Conservation (phyloP, 2,888 invertebrate species). For the Chelonus formosanus region DNA sequence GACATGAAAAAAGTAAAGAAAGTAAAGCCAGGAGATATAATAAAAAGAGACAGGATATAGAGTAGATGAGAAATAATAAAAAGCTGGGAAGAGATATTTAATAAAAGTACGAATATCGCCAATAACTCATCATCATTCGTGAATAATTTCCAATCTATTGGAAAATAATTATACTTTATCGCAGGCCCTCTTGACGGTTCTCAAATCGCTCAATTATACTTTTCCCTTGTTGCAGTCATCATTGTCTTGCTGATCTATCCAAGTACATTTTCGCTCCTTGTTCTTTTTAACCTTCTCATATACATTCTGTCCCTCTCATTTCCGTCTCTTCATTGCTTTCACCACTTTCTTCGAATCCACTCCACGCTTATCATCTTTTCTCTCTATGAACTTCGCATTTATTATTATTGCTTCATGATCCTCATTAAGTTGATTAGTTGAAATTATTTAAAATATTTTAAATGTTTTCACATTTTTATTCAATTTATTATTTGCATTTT, state of each 20-base stretch:
- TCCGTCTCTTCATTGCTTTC: slow-evolving; percentile 29
- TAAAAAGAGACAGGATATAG: slow-evolving; percentile 31
- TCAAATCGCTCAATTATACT: slow-evolving; percentile 63
- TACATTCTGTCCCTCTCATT: slow-evolving; percentile 31
- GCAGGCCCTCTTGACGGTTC: slow-evolving; percentile 50
- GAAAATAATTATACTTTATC: slow-evolving; percentile 65
- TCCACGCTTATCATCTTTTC: slow-evolving; percentile 32
- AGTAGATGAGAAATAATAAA: slow-evolving; percentile 22
- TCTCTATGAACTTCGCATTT: no score
- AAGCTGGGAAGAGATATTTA: slow-evolving; percentile 51
- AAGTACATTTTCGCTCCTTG: neutral
- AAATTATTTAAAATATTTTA: no score
- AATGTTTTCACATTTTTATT: no score
- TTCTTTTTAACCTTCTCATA: slow-evolving; percentile 8
- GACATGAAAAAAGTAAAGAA: slow-evolving; percentile 25
- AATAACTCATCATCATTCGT: slow-evolving; percentile 60
- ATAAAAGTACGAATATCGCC: slow-evolving; percentile 65
- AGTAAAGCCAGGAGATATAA: slow-evolving; percentile 13
- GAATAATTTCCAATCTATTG: slow-evolving; percentile 65
- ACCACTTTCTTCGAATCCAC: slow-evolving; percentile 11
- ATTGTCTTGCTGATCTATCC: slow-evolving; percentile 34
- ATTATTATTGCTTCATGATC: no score
- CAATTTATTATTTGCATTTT: no score
- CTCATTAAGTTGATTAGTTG: no score
- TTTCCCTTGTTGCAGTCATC: slow-evolving; percentile 38